A percentile compares a stretch with the other conserved stretches of the same genome.
Conservation (phyloP, 1,140 invertebrate species). For the Sipha flava region DNA sequence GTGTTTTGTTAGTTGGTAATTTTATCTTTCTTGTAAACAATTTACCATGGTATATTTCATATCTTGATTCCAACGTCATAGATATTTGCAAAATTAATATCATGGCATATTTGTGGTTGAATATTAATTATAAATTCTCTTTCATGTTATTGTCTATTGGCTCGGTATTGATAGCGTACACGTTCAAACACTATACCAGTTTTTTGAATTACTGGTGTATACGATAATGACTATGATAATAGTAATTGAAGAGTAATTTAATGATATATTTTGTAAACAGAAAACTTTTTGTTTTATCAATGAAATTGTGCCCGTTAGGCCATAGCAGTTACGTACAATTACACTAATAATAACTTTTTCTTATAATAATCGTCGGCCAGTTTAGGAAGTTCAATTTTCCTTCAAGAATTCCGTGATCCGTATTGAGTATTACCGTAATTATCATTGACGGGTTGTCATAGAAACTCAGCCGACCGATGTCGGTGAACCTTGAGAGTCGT, state of each 20-base stretch:
- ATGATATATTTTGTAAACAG: not conserved
- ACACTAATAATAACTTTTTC: not conserved
- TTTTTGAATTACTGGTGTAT: no score
- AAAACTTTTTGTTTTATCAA: not conserved
- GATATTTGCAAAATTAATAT: no score
- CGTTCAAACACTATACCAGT: no score
- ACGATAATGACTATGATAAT: not conserved
- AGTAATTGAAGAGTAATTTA: not conserved
- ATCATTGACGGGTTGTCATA: not conserved
- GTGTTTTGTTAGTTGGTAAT: no score
- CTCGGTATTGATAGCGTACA: no score
- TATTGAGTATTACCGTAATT: not conserved
- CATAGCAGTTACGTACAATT: not conserved
- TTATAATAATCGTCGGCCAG: not conserved
- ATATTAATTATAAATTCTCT: no score
- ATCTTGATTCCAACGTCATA: no score
- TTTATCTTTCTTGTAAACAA: no score
- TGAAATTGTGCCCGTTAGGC: not conserved
- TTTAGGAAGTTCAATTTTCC: not conserved
- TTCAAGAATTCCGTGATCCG: not conserved
- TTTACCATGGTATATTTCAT: no score
- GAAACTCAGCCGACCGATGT: no score
- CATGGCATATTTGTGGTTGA: not conserved
- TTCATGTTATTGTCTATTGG: no score
- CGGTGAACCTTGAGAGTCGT: not conserved